Conservation (phyloP, 2,888 invertebrate species). For the Pollenia griseotomentosa region DNA sequence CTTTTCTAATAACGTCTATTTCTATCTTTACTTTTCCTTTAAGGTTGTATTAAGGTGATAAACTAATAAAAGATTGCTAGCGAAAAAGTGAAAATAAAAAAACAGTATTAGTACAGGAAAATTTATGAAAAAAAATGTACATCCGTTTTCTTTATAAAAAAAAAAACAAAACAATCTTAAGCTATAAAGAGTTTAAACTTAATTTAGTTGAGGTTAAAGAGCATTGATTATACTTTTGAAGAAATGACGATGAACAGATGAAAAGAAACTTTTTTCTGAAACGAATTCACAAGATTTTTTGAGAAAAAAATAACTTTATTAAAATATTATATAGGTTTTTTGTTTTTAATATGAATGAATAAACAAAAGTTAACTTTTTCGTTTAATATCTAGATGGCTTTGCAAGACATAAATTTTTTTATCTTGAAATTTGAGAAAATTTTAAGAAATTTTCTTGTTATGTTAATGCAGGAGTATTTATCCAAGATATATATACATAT, state of each 20-base stretch:
- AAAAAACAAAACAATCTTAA: not conserved
- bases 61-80: conserved; percentile 65
- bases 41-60: conserved; percentile 60
- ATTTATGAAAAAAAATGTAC: not conserved
- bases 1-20: not conserved
- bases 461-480: too few relatives aligned
- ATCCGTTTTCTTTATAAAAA: conserved; percentile 19
- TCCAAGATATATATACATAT: too few relatives aligned
- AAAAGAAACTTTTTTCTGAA: not conserved
- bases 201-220: conserved; percentile 42
- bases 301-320: not conserved
- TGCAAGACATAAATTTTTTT: too few relatives aligned
- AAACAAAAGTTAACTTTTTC: too few relatives aligned
- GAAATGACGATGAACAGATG: too few relatives aligned
- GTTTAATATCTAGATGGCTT: too few relatives aligned
- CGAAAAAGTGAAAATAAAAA: conserved; percentile 1
- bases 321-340: too few relatives aligned
- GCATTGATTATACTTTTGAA: not conserved
- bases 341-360: too few relatives aligned
- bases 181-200: conserved; percentile 28
- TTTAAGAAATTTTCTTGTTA: too few relatives aligned
- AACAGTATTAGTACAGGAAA: not conserved
- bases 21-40: conserved; percentile 31
- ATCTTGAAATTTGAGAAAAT: too few relatives aligned
- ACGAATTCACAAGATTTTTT: conserved; percentile 4